Conservation (phyloP, 2,888 invertebrate species). For the Macaria liturata region DNA sequence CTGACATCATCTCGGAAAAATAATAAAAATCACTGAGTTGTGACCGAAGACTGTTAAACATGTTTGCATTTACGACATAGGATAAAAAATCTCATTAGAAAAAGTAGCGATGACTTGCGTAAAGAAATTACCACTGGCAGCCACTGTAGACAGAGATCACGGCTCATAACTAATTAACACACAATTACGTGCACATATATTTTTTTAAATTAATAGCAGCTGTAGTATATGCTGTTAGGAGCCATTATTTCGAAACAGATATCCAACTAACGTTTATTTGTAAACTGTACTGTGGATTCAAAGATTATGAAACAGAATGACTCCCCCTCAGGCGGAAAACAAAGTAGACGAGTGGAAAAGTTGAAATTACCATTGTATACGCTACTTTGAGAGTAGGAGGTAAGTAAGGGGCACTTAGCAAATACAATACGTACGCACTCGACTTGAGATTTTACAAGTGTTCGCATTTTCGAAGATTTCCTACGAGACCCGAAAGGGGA, state of each 20-base stretch:
- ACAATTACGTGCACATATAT: too few relatives aligned
- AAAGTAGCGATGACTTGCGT: not conserved
- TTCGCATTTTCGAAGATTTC: slow-evolving; percentile 45
- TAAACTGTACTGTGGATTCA: not conserved
- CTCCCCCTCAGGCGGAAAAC: slow-evolving; percentile 1
- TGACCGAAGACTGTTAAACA: slow-evolving; percentile 18
- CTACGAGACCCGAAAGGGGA: slow-evolving; percentile 30
- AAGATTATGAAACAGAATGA: slow-evolving; percentile 5
- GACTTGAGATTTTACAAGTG: slow-evolving; percentile 44
- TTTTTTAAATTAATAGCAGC: too few relatives aligned
- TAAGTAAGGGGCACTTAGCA: slow-evolving; percentile 45
- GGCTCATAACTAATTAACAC: too few relatives aligned
- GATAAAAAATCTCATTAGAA: slow-evolving; percentile 5
- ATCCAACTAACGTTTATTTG: not conserved
- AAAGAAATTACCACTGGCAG: too few relatives aligned
- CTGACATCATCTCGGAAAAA: slow-evolving; percentile 44
- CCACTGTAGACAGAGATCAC: too few relatives aligned
- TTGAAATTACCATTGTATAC: slow-evolving; percentile 43
- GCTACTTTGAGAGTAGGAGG: slow-evolving; percentile 39
- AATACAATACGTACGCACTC: slow-evolving; percentile 49
- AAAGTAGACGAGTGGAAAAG: slow-evolving; percentile 23
- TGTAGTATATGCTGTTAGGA: too few relatives aligned
- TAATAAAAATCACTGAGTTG: slow-evolving; percentile 34
- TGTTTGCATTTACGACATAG: slow-evolving; percentile 9
- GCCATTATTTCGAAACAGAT: not conserved